Evolutionary conservation across 2,888 invertebrate species (phyloP).

Genomic region (Amiota communis): DNA sequence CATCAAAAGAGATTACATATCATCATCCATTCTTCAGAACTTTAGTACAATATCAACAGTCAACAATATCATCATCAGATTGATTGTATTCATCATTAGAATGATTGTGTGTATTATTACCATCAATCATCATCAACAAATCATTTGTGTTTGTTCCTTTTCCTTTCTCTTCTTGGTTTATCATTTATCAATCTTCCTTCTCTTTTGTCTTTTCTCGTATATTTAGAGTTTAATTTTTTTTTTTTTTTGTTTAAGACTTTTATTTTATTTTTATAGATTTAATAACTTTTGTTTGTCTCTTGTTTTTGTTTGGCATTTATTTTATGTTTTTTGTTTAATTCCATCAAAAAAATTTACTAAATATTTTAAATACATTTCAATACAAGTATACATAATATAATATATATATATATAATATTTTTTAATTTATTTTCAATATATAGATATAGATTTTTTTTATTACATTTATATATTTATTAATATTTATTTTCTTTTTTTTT

Average conservation of each 20-base stretch:
- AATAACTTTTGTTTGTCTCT: slow-evolving; percentile 6
- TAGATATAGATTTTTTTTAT: slow-evolving; percentile 58
- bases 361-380: slow-evolving; percentile 68
- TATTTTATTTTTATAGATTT: slow-evolving; percentile 5
- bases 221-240: slow-evolving; percentile 3
- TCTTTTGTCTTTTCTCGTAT: slow-evolving; percentile 27
- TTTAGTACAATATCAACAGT: no score
- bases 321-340: slow-evolving; percentile 51
- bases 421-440: slow-evolving; percentile 49
- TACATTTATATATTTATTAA: slow-evolving; percentile 9
- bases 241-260: slow-evolving; percentile 15
- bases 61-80: no score
- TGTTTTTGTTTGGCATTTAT: slow-evolving; percentile 30
- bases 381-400: slow-evolving; percentile 65
- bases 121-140: slow-evolving; percentile 34
- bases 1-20: no score
- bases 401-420: slow-evolving; percentile 57
- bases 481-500: slow-evolving; percentile 37
- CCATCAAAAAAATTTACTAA: slow-evolving; percentile 69
- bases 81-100: no score
- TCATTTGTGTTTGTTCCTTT: slow-evolving; percentile 32
- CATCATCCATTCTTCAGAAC: no score
- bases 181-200: slow-evolving; percentile 23
- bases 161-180: background rate
- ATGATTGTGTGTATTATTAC: no score